Evolutionary conservation across 2,797 vertebrate species (phyloP).

Genomic region (Centropyge bicolor): DNA sequence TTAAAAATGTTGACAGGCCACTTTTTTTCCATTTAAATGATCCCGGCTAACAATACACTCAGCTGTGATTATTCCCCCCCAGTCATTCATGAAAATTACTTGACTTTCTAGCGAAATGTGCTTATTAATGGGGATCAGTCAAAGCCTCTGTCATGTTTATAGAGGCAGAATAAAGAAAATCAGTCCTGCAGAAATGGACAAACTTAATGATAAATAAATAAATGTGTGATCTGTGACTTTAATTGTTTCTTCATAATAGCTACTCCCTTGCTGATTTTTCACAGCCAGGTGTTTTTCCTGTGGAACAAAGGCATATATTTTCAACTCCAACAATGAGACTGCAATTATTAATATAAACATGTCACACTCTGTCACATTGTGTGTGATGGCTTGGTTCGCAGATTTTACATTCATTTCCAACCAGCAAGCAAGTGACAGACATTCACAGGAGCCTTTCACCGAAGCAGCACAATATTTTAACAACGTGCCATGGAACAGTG

Average conservation of each 20-base stretch:
- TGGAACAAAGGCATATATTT: not conserved
- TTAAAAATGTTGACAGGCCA: slow-evolving; percentile 44
- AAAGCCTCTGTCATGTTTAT: not conserved
- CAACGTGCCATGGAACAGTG: not conserved
- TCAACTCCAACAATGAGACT: slow-evolving; percentile 5
- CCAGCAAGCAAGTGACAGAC: slow-evolving; percentile 21
- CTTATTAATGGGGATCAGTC: slow-evolving; percentile 28
- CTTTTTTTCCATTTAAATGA: slow-evolving; percentile 44
- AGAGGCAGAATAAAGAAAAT: not conserved
- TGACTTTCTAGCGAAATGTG: slow-evolving; percentile 24
- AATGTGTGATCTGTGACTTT: no score
- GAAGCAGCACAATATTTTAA: not conserved
- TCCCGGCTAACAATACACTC: slow-evolving; percentile 10
- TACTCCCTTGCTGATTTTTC: slow-evolving; percentile 4
- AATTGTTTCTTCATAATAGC: not conserved
- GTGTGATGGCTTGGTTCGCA: slow-evolving; percentile 1
- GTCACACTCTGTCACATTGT: not conserved
- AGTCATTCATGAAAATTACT: slow-evolving; percentile 41
- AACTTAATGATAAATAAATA: not conserved
- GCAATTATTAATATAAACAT: slow-evolving; percentile 14
- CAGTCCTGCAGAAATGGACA: not conserved
- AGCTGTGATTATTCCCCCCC: slow-evolving; percentile 24
- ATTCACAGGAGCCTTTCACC: not conserved
- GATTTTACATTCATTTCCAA: slow-evolving; percentile 10
- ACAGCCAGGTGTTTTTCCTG: not conserved